These are phyloP conservation scores for Caenorhabditis angaria DNA, from an alignment of 2,888 invertebrate species.

Conservation along the genomic window DNA sequence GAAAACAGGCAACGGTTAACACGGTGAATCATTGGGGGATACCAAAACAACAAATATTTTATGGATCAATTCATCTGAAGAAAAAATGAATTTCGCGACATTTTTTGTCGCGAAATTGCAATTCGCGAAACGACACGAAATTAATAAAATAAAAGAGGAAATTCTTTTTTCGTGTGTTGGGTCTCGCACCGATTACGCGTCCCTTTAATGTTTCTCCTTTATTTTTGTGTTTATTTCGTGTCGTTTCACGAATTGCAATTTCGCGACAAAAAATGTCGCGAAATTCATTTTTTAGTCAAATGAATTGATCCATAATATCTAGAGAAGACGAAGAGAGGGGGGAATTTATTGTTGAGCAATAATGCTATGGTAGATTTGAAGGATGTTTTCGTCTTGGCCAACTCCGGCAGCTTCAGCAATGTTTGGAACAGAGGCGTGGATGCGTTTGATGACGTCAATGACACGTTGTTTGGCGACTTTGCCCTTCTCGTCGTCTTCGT, in stretches of 20 bases:
- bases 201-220: no score
- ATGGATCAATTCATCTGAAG: slow-evolving; percentile 5
- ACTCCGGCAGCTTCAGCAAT: slow-evolving; percentile 23
- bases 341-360: slow-evolving; percentile 7
- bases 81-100: no score
- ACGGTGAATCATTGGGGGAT: slow-evolving; percentile 2
- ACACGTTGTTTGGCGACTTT: slow-evolving; percentile 77
- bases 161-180: no score
- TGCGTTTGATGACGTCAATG: slow-evolving; percentile 78
- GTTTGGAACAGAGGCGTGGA: slow-evolving; percentile 25
- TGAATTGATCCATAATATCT: neutral
- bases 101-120: no score
- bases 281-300: neutral
- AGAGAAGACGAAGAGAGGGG: neutral
- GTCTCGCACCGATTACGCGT: no score
- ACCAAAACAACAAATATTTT: slow-evolving; percentile 6
- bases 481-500: slow-evolving; percentile 77
- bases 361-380: slow-evolving; percentile 18
- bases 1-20: slow-evolving; percentile 32
- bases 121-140: no score
- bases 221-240: no score
- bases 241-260: no score
- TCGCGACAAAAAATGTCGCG: no score
- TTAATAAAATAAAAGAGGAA: no score
- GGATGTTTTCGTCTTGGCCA: slow-evolving; percentile 21